Evolutionary conservation across 2,113 vertebrate genomes (phyloP).

Genomic region (Poeciliopsis prolifica): DNA sequence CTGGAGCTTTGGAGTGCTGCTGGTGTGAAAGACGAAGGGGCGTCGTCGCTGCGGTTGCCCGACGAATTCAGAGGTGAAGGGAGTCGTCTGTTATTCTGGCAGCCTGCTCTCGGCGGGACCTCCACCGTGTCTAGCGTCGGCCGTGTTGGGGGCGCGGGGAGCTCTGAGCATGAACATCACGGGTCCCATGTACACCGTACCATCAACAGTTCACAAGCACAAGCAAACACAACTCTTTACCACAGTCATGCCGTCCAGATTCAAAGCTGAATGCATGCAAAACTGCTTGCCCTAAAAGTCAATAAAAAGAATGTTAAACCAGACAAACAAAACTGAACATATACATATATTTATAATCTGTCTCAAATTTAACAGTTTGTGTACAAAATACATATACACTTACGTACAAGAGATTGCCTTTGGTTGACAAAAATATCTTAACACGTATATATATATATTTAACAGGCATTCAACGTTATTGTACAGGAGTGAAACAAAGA

Average conservation of each 20-base stretch:
- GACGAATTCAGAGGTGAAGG: conserved; percentile 5
- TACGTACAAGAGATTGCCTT: conserved; percentile 76
- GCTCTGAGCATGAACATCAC: conserved; percentile 39
- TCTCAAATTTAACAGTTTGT: conserved; percentile 71
- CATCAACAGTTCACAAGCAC: conserved; percentile 59
- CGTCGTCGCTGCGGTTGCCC: conserved; percentile 33
- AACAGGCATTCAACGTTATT: conserved; percentile 73
- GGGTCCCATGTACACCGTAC: conserved; percentile 47
- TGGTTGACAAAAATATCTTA: conserved; percentile 83
- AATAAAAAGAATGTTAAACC: conserved; percentile 58
- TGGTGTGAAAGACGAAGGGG: background rate
- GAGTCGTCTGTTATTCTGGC: conserved; percentile 7
- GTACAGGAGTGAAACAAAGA: conserved; percentile 75
- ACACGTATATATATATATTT: conserved; percentile 74
- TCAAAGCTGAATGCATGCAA: conserved; percentile 54
- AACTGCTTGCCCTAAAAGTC: conserved; percentile 46
- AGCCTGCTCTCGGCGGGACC: conserved; percentile 3
- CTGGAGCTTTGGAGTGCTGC: conserved; percentile 13
- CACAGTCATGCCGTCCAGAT: conserved; percentile 55
- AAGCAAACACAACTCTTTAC: conserved; percentile 49
- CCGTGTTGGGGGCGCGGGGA: conserved; percentile 13
- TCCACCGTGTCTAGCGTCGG: background rate
- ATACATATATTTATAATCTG: conserved; percentile 50
- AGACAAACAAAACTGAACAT: conserved; percentile 41
- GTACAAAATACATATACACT: conserved; percentile 78